Evolutionary conservation across 2,113 vertebrate genomes (phyloP).

Genomic region (Hippolais icterina): DNA sequence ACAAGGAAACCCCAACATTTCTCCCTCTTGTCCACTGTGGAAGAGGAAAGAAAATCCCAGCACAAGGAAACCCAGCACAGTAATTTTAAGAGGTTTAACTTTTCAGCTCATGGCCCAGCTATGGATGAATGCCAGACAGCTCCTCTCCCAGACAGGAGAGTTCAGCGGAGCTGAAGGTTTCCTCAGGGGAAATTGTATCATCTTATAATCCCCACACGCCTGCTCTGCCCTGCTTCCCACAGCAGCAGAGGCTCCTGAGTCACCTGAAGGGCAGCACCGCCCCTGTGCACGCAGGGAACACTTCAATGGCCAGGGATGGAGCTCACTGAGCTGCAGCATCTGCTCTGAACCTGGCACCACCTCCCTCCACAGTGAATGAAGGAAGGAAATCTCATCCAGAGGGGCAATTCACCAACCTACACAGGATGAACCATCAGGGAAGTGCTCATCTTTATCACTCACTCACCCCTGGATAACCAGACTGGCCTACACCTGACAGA

Average conservation of each 20-base stretch:
- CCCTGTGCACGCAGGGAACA: background rate
- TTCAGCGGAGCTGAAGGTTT: background rate
- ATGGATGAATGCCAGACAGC: slow-evolving; percentile 18
- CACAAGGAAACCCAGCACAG: background rate
- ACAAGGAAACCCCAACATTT: background rate
- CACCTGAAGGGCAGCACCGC: background rate
- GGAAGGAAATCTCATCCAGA: background rate
- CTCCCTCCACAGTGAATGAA: background rate
- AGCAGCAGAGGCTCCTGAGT: background rate
- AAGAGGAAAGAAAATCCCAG: background rate
- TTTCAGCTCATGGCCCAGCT: slow-evolving; percentile 2
- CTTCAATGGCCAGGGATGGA: background rate
- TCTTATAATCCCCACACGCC: background rate
- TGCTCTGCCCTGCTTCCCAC: background rate
- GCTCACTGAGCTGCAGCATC: background rate
- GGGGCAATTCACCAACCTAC: background rate
- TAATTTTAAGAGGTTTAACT: slow-evolving; percentile 37
- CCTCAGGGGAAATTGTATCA: background rate
- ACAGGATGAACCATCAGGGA: background rate
- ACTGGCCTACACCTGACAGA: background rate
- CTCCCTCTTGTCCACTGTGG: background rate
- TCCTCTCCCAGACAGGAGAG: background rate
- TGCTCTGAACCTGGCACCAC: background rate
- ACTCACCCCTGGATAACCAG: background rate
- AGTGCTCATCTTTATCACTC: background rate